Conservation (phyloP, 2,113 vertebrate species). For the Leptosomus discolor region DNA sequence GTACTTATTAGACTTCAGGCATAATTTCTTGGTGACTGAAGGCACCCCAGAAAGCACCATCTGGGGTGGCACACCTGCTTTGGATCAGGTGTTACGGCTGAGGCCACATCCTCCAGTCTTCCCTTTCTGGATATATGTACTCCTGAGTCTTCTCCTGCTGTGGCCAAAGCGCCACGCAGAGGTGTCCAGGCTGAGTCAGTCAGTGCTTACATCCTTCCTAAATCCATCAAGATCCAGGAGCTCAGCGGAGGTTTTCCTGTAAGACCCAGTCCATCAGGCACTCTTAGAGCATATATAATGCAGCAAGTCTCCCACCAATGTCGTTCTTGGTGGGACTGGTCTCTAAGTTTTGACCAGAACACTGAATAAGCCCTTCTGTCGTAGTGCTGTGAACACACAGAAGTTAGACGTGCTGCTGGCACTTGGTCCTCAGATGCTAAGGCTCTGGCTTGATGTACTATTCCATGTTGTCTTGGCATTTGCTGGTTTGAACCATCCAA, state of each 20-base stretch:
- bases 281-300: background rate
- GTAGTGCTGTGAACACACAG: fast-evolving
- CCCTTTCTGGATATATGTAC: background rate
- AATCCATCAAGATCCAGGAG: background rate
- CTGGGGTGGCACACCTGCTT: background rate
- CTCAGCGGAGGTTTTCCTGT: background rate
- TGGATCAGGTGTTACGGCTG: background rate
- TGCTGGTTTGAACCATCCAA: background rate
- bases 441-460: background rate
- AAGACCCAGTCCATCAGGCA: background rate
- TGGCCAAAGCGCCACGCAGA: background rate
- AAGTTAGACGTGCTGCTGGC: background rate
- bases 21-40: background rate
- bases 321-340: background rate
- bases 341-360: background rate
- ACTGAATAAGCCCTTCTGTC: background rate
- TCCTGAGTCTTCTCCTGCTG: background rate
- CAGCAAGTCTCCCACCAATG: background rate
- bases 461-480: background rate
- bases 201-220: background rate
- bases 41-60: background rate
- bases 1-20: background rate
- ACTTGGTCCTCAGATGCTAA: background rate
- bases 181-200: background rate
- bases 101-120: background rate